These are phyloP conservation scores for Pterois miles DNA, from an alignment of 2,797 vertebrate species.

Conservation along the genomic window DNA sequence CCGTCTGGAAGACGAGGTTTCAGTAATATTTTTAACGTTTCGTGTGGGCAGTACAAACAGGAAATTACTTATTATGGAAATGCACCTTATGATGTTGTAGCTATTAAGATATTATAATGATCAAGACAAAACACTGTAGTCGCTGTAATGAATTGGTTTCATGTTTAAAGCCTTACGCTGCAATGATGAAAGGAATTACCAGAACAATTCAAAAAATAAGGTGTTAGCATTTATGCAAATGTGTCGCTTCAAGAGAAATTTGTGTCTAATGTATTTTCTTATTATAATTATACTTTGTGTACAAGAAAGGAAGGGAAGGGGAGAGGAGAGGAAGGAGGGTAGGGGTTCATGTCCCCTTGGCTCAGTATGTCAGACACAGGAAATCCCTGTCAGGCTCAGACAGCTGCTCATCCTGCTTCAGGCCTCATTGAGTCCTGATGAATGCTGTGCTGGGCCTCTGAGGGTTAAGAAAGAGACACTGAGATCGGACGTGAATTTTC, in stretches of 20 bases:
- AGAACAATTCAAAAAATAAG: slow-evolving; percentile 15
- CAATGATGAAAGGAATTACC: slow-evolving; percentile 7
- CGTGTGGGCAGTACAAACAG: slow-evolving; percentile 4
- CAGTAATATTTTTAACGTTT: slow-evolving; percentile 3
- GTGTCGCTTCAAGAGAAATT: background rate
- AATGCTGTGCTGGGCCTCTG: slow-evolving; percentile 21
- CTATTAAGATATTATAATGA: background rate
- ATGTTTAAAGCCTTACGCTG: slow-evolving; percentile 9
- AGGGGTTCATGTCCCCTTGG: slow-evolving; percentile 22
- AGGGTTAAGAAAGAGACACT: slow-evolving; percentile 35
- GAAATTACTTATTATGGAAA: slow-evolving; percentile 13
- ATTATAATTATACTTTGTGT: slow-evolving; percentile 1
- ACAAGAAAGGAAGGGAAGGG: background rate
- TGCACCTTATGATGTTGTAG: background rate
- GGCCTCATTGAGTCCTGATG: slow-evolving; percentile 55
- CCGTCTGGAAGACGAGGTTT: background rate
- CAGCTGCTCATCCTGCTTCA: slow-evolving; percentile 59
- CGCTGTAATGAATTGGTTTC: slow-evolving; percentile 5
- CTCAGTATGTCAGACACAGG: slow-evolving; percentile 48
- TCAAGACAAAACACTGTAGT: slow-evolving; percentile 1
- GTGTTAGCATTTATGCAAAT: slow-evolving; percentile 21
- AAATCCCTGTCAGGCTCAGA: slow-evolving; percentile 50
- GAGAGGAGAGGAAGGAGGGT: background rate
- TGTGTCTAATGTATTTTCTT: background rate
- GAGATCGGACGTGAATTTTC: slow-evolving; percentile 16